phyloP scores from a whole-genome alignment of 2,797 vertebrate species.

The Masticophis lateralis region DNA sequence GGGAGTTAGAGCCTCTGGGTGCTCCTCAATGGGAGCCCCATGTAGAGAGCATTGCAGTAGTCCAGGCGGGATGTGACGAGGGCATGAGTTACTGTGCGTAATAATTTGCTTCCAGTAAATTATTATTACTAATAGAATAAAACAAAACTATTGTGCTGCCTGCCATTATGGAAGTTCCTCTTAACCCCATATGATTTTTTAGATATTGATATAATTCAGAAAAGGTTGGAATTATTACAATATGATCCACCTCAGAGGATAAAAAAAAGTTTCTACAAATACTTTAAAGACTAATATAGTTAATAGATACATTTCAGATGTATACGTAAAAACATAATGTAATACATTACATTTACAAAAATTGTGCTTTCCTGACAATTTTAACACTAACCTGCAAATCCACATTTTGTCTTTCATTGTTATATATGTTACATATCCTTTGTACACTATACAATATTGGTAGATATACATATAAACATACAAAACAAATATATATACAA shows the following conservation, averaged over 20 bases:
- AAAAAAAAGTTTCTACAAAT: neutral
- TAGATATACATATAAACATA: neutral
- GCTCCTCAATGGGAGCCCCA: no score
- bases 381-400: constrained; percentile 21
- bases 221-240: constrained; percentile 40
- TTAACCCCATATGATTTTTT: constrained; percentile 31
- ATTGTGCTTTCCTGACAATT: constrained; percentile 52
- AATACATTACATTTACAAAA: constrained; percentile 44
- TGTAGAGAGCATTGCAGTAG: no score
- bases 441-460: neutral
- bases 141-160: constrained; percentile 28
- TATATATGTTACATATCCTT: neutral
- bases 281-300: neutral
- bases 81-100: no score
- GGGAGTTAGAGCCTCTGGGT: no score
- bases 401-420: constrained; percentile 16
- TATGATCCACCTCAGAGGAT: neutral
- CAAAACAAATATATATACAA: neutral
- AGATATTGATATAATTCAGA: constrained; percentile 36
- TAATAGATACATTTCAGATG: neutral
- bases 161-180: constrained; percentile 29
- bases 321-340: neutral
- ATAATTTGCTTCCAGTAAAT: constrained; percentile 36
- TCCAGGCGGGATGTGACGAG: no score
- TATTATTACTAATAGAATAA: constrained; percentile 49